Conservation (phyloP, 2,797 vertebrate species). For the Otolemur crassicaudatus region DNA sequence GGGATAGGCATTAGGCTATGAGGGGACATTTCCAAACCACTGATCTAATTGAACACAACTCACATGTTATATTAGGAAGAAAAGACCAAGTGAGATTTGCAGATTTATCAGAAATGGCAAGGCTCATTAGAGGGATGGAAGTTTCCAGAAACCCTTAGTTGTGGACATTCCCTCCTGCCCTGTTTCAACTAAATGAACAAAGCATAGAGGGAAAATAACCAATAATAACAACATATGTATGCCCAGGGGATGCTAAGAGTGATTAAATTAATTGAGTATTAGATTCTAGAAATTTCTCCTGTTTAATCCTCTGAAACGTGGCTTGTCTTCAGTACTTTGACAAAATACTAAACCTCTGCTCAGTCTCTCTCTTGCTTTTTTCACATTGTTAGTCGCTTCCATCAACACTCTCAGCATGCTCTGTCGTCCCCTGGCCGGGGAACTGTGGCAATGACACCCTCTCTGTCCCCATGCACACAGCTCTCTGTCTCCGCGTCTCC, state of each 20-base stretch:
- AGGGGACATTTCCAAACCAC: neutral
- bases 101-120: neutral
- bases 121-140: neutral
- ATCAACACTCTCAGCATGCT: neutral
- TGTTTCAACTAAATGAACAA: neutral
- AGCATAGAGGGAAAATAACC: neutral
- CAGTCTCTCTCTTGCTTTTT: neutral
- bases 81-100: neutral
- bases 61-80: neutral
- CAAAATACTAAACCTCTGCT: neutral
- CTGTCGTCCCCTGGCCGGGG: neutral
- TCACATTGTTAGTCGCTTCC: neutral
- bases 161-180: rapidly evolving
- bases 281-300: neutral
- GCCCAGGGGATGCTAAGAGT: neutral
- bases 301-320: neutral
- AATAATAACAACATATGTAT: neutral
- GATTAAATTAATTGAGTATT: neutral
- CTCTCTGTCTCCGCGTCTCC: neutral
- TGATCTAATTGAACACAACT: neutral
- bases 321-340: neutral
- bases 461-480: neutral
- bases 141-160: neutral
- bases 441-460: rapidly evolving
- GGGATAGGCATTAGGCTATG: neutral